Evolutionary conservation across 2,113 vertebrate species (phyloP).

Genomic region (Melanotaenia duboulayi): DNA sequence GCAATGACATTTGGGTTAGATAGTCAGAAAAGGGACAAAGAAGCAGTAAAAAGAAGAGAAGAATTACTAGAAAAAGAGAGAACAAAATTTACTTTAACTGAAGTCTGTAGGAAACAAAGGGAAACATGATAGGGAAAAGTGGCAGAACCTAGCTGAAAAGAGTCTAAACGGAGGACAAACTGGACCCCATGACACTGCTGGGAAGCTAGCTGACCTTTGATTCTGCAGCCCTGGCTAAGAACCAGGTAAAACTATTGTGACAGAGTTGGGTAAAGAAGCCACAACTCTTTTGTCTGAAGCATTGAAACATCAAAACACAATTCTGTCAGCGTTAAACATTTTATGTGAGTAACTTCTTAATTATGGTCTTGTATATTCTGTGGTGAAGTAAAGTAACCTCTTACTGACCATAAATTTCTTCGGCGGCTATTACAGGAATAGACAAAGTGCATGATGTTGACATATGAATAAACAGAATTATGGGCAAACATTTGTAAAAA

Average conservation of each 20-base stretch:
- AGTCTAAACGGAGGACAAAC: slow-evolving; percentile 12
- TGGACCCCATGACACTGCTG: slow-evolving; percentile 54
- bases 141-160: slow-evolving; percentile 40
- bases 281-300: too few species aligned
- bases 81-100: slow-evolving; percentile 24
- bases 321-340: too few species aligned
- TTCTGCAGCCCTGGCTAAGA: not conserved
- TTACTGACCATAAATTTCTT: not conserved
- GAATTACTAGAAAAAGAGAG: not conserved
- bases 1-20: too few species aligned
- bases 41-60: not conserved
- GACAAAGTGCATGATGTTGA: not conserved
- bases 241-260: too few species aligned
- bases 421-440: not conserved
- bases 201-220: slow-evolving; percentile 5
- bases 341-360: too few species aligned
- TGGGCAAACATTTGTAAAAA: too few species aligned
- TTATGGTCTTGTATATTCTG: too few species aligned
- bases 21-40: not conserved
- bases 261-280: too few species aligned
- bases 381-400: too few species aligned
- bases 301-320: too few species aligned
- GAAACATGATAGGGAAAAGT: slow-evolving; percentile 16
- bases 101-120: not conserved
- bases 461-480: not conserved